A percentile compares a stretch with the other conserved stretches of the same genome.
These are phyloP conservation scores for Thalassarche chlororhynchos DNA, from an alignment of 2,113 vertebrate genomes.

Conservation along the genomic window DNA sequence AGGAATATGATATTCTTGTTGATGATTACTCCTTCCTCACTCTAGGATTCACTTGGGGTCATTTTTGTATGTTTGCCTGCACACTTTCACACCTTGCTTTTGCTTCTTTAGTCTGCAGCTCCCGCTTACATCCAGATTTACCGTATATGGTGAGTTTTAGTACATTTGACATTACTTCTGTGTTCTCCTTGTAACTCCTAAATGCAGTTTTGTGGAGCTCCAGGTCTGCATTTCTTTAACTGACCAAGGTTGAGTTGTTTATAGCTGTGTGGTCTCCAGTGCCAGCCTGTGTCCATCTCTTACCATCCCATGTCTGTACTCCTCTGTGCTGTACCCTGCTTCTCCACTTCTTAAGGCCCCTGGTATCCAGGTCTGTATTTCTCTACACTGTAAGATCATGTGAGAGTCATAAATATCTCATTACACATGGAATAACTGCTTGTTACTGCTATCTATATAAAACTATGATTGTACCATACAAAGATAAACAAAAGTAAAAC, in stretches of 20 bases:
- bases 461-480: background rate
- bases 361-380: background rate
- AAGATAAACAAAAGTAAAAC: background rate
- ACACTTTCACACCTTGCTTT: background rate
- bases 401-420: background rate
- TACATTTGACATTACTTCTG: background rate
- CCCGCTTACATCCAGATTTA: background rate
- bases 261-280: background rate
- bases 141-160: background rate
- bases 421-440: background rate
- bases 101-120: background rate
- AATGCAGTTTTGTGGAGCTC: background rate
- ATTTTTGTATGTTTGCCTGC: background rate
- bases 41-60: background rate
- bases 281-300: background rate
- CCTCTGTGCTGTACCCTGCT: rapidly evolving
- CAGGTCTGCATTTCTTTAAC: background rate
- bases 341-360: background rate
- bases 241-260: background rate
- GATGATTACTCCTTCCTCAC: background rate
- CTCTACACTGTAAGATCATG: background rate
- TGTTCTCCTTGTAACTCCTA: background rate
- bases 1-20: background rate
- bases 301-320: background rate
- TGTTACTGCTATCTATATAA: background rate